phyloP scores from a whole-genome alignment of 2,113 vertebrate genomes.

The Psilopogon haemacephalus region DNA sequence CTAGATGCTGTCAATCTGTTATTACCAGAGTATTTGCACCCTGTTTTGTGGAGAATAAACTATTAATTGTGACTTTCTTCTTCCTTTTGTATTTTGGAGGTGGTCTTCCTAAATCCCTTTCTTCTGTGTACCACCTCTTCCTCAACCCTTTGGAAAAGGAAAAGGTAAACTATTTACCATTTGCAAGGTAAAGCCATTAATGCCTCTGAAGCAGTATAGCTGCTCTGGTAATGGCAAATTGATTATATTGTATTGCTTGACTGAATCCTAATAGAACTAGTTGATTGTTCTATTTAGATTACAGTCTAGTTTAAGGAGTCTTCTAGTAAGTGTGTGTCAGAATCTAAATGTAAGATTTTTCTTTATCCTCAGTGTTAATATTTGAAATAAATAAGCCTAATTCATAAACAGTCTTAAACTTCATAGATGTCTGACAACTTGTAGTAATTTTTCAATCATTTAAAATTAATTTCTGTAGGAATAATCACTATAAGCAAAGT shows the following conservation, averaged over 20 bases:
- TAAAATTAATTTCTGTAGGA: not conserved
- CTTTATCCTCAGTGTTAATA: not conserved
- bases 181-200: constrained; percentile 49
- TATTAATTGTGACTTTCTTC: constrained; percentile 55
- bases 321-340: not conserved
- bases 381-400: not conserved
- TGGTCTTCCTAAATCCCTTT: constrained; percentile 66
- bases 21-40: constrained; percentile 53
- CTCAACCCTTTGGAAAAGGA: constrained; percentile 61
- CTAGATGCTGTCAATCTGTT: constrained; percentile 34
- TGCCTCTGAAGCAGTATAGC: constrained; percentile 34
- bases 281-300: not conserved
- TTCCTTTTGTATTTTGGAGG: constrained; percentile 68
- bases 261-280: not conserved
- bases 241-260: constrained; percentile 24
- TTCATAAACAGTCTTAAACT: not conserved
- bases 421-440: not conserved
- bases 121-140: constrained; percentile 67
- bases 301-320: not conserved
- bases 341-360: not conserved
- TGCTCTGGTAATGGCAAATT: constrained; percentile 66
- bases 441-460: not conserved
- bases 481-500: not conserved
- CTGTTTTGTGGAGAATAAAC: not conserved
- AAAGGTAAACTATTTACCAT: constrained; percentile 67